A percentile compares a stretch with the other conserved stretches of the same genome.
Conservation (phyloP, 2,888 invertebrate species). For the Boloria selene region DNA sequence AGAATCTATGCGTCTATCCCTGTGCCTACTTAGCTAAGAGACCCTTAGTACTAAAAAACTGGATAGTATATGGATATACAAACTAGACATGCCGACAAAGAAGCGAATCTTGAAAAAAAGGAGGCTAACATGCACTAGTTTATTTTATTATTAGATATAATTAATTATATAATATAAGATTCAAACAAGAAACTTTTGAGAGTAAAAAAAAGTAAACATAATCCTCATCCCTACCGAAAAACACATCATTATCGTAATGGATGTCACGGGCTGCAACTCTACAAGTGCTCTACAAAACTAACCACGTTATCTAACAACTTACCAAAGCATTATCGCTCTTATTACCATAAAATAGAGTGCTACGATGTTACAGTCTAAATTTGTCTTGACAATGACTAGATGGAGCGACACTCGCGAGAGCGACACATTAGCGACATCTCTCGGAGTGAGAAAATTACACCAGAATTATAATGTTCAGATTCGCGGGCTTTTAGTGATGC, state of each 20-base stretch:
- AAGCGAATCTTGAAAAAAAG: no score
- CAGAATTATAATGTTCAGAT: conserved; percentile 66
- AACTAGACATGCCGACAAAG: no score
- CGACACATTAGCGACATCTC: conserved; percentile 80
- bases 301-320: conserved; percentile 44
- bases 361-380: conserved; percentile 43
- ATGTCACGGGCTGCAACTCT: conserved; percentile 78
- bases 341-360: conserved; percentile 32
- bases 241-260: conserved; percentile 79
- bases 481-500: conserved; percentile 50
- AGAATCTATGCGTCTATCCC: no score
- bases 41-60: no score
- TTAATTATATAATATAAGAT: background rate
- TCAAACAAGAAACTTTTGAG: background rate
- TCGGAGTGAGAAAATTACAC: conserved; percentile 76
- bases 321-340: conserved; percentile 45
- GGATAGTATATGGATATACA: no score
- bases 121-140: no score
- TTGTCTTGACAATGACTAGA: conserved; percentile 59
- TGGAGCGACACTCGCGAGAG: conserved; percentile 70
- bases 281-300: conserved; percentile 70
- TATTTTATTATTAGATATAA: no score
- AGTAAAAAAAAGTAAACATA: background rate
- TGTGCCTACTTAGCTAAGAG: no score
- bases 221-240: conserved; percentile 60